Evolutionary conservation across 2,888 invertebrate genomes (phyloP), one percentile per base, ranked within the genome.

Genomic region (Euplexia lucipara): DNA sequence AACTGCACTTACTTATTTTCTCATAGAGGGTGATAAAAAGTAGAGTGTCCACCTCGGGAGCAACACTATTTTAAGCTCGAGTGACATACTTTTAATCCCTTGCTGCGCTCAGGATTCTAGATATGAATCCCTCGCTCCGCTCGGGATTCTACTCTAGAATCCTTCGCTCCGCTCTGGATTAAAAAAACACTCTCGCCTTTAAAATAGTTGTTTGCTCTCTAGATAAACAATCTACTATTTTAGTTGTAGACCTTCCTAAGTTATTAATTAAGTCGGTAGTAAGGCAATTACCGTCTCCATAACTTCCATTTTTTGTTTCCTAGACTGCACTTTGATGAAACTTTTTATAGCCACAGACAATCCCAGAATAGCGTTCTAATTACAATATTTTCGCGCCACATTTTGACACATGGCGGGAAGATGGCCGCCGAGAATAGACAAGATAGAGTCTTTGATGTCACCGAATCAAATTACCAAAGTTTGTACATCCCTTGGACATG

Each of bases 381-480:
- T 81, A 77, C 73, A 80, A 72, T 72, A 78, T 83, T 87, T 89
- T 88, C 86, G 81, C 86, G 84, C 82, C 79, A 82, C 79, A 82
- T 81, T 84, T 83, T 87, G 84, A 87, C 83, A 87, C 69, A 82
- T 79, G 81, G 83, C 83, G 79, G 72, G 72, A 86, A 86, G 76
- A 87, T 86, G 83, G 83, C 78, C 53, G 64, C 80, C 81, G 39
- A 78, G 83, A 87, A 88, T 87, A 88, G 83, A 85, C 71, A 67
- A 72, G 79, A 85, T 81, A 81, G 80, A 84, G 68, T 84, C 88
- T 92, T 92, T 92, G 92, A 92, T 91, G 91, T 91, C 75, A 86
- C 85, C 90, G 92, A 88, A 89, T 92, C 92, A 87, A 92, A 92
- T 92, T 92, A 89, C 92, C 89, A 90, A 91, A 90, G 88, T 83